Conservation (phyloP, 1,140 invertebrate genomes). For the Eciton burchellii region DNA sequence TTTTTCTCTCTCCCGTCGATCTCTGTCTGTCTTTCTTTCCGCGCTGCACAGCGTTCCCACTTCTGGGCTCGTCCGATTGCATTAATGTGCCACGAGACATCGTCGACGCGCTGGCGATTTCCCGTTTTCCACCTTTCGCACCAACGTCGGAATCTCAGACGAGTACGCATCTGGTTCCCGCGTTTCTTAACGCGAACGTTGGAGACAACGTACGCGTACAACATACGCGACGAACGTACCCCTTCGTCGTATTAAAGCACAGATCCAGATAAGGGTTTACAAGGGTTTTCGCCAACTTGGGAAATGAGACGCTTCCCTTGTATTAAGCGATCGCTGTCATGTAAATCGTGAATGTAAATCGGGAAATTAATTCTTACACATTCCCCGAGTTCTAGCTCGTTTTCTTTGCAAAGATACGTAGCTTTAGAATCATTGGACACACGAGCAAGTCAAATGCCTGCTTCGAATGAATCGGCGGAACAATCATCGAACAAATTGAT, state of each 20-base stretch:
- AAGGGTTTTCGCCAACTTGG: neutral
- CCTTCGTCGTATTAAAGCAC: neutral
- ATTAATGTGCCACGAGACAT: conserved; percentile 32
- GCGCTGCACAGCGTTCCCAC: neutral
- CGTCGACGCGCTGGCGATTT: conserved; percentile 16
- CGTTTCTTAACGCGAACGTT: conserved; percentile 32
- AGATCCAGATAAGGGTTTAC: too few relatives aligned
- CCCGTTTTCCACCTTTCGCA: conserved; percentile 14
- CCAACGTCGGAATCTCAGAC: conserved; percentile 25
- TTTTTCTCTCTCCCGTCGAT: neutral
- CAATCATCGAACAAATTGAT: neutral
- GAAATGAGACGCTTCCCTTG: neutral
- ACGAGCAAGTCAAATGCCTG: neutral
- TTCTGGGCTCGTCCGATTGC: conserved; percentile 49
- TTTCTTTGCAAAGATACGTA: neutral
- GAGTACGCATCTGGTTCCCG: conserved; percentile 2
- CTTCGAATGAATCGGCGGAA: neutral
- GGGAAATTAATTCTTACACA: neutral
- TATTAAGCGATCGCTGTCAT: neutral
- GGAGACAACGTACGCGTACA: conserved; percentile 30
- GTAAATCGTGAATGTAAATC: neutral
- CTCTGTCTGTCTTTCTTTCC: neutral
- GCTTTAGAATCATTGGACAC: neutral
- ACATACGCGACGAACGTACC: neutral
- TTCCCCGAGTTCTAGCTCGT: neutral